Evolutionary conservation across 2,797 vertebrate genomes (phyloP), one percentile per base, ranked within the genome.

Genomic region (Liparis tanakae): DNA sequence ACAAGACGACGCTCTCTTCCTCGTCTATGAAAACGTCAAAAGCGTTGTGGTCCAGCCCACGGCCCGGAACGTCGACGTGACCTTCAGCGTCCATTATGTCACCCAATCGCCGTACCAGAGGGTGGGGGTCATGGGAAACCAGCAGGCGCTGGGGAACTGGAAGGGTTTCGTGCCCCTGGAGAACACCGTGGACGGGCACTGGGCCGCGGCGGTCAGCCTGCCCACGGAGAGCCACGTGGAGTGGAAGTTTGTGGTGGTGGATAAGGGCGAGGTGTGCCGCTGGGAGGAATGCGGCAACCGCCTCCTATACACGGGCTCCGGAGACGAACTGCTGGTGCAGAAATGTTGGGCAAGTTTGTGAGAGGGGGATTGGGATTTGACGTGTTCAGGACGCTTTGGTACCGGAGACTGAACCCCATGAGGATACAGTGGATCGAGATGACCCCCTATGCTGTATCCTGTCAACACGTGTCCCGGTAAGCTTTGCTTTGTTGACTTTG

Each of bases 261-360:
- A 99, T 56, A 91, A 96, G 0, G 97, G 95, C 2, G 87, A 91
- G 66, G 93, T 98, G 51, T 90, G 85, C 41, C 96, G 96, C 30
- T 99, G 97, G 98, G 98, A 99, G 89, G 98, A 99, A 85, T 97
- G 97, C 1, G 63, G 72, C 37, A 98, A 99, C 50, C 95, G 97
- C 17, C 86, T 78, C 64, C 92, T 99, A 3, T 76, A 95, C 62
- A 97, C 95, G 0, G 96, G 95, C 44, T 74, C 43, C 0, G 93
- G 89, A 0, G 94, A 97, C 8, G 95, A 96, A 82, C 76, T 94
- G 62, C 78, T 90, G 10, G 88, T 96, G 59, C 92, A 96, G 48
- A 93, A 93, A 87, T 95, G 90, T 84, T 99, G 98, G 98, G 97
- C 96, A 17, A 70, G 91, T 59, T 89, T 93, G 17, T 60, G 70